Base-by-base conservation (phyloP, 2,888 invertebrate genomes). In the Stictocephala bisonia region DNA sequence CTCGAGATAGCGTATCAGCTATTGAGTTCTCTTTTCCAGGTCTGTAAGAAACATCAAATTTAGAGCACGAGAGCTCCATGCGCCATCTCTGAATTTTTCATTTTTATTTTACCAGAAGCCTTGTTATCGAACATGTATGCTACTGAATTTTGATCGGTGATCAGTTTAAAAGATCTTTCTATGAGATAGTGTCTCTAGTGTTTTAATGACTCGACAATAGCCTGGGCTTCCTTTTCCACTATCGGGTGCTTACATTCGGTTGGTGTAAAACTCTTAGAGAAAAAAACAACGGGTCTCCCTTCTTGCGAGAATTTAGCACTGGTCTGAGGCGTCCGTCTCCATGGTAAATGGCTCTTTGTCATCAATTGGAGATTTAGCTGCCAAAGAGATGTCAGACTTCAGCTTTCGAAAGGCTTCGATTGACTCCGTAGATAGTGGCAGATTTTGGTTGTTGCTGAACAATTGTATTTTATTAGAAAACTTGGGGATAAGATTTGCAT, bases 281-380 rank as follows among this genome's bases (percentile, higher is more conserved):
- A 72, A 22, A 72, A 72, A 20, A 64, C 72, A n/a, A 72, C 66
- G 18, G 66, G 72, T 44, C 50, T 29, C 4, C n/a, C n/a, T n/a
- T n/a, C n/a, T n/a, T n/a, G n/a, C n/a, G n/a, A n/a, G n/a, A n/a
- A n/a, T n/a, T n/a, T n/a, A n/a, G n/a, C n/a, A n/a, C n/a, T n/a
- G 40, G 27, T 72, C 67, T n/a, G 67, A 53, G 41, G 18, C 13
- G 27, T 26, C 15, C 29, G 72, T 15, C 20, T 40, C 13, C 13
- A 51, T 13, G 27, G 51, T 51, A 13, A 51, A 51, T 51, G n/a
- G n/a, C n/a, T n/a, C n/a, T n/a, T n/a, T 26, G 7, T 29, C 27
- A 11, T 72, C 58, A 41, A 73, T 56, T 1, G 41, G 24, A 1
- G n/a, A 40, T 24, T 44, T 24, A 2, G n/a, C n/a, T 24, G 58